Evolutionary conservation across 2,888 invertebrate genomes (phyloP).

Genomic region (Drosophila bunnanda): DNA sequence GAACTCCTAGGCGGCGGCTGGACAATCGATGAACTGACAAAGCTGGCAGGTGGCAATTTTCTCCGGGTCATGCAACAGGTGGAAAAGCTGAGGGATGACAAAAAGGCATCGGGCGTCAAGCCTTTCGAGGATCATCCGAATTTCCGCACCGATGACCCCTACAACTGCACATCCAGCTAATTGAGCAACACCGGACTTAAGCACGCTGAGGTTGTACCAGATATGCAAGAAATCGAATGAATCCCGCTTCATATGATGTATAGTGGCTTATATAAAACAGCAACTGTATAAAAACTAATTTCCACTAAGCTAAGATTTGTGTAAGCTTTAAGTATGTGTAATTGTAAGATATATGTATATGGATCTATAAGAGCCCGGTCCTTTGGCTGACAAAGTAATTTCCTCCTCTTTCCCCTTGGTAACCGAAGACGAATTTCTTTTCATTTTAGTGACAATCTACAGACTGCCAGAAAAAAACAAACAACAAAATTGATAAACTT

Average conservation of each 20-base stretch:
- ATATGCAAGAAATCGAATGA: conserved; percentile 47
- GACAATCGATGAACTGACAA: conserved; percentile 91
- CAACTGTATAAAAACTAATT: conserved; percentile 20
- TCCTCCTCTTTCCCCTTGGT: conserved; percentile 26
- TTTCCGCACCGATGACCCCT: conserved; percentile 84
- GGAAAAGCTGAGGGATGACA: conserved; percentile 90
- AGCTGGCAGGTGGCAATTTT: conserved; percentile 91
- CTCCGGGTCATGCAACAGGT: conserved; percentile 88
- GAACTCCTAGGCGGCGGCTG: conserved; percentile 92
- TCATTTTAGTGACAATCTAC: conserved; percentile 70
- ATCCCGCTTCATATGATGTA: conserved; percentile 9
- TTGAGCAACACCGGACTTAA: conserved; percentile 72
- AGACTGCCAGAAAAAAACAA: conserved; percentile 62
- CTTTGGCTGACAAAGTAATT: conserved; percentile 6
- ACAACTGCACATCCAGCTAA: conserved; percentile 85
- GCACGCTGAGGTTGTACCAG: conserved; percentile 65
- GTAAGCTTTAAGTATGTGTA: conserved; percentile 65
- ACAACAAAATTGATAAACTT: neutral
- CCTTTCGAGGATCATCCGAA: conserved; percentile 89
- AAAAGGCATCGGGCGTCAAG: conserved; percentile 88
- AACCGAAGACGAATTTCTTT: conserved; percentile 44
- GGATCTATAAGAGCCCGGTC: conserved; percentile 29
- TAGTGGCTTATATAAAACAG: conserved; percentile 14
- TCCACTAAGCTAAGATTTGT: conserved; percentile 59
- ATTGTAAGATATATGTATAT: conserved; percentile 14